These are phyloP conservation scores for Thecophora atra DNA, from an alignment of 2,888 invertebrate genomes.

Conservation along the genomic window DNA sequence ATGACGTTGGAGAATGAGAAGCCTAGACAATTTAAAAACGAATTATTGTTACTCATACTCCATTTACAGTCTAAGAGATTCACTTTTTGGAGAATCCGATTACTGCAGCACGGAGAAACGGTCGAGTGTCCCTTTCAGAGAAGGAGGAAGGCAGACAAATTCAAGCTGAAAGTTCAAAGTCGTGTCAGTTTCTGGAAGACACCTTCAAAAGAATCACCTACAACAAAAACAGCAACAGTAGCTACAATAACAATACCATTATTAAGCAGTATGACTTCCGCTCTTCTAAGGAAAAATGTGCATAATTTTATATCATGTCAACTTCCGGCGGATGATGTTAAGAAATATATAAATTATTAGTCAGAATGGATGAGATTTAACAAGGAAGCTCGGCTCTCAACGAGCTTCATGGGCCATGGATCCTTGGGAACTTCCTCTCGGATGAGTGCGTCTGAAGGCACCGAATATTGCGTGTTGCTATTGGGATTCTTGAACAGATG, in stretches of 20 bases:
- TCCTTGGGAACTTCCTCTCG: neutral
- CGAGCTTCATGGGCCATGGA: neutral
- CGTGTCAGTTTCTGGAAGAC: neutral
- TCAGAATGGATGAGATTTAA: slow-evolving; percentile 12
- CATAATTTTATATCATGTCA: slow-evolving; percentile 35
- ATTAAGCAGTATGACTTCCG: neutral
- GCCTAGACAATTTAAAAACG: no score
- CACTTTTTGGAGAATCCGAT: neutral
- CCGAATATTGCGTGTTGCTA: slow-evolving; percentile 1
- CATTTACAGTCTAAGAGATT: no score
- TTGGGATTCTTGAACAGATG: slow-evolving; percentile 1
- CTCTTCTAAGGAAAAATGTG: slow-evolving; percentile 3
- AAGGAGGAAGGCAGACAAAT: neutral
- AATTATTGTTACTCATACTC: no score
- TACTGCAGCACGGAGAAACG: no score
- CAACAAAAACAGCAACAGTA: slow-evolving; percentile 35
- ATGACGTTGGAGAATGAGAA: neutral
- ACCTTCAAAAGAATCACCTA: neutral
- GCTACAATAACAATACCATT: slow-evolving; percentile 38
- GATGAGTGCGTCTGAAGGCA: neutral
- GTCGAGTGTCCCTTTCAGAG: no score
- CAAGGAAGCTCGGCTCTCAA: neutral
- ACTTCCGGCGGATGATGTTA: slow-evolving; percentile 31
- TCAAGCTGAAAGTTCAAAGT: neutral
- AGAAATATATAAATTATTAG: slow-evolving; percentile 24